These are phyloP conservation scores for Melinaea menophilus DNA, from an alignment of 2,888 invertebrate species.

Conservation along the genomic window DNA sequence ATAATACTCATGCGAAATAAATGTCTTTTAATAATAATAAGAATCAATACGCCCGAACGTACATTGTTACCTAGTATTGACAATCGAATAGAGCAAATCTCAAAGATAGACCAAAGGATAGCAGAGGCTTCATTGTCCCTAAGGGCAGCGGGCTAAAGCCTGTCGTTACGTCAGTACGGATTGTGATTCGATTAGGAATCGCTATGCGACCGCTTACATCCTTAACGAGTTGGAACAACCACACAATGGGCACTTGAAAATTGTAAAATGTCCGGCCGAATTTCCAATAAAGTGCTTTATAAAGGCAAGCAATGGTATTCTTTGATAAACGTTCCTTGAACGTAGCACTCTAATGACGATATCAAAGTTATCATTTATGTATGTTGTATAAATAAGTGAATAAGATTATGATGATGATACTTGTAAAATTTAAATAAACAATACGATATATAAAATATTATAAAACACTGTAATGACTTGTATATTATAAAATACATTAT, in stretches of 20 bases:
- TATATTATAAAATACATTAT: too few relatives aligned
- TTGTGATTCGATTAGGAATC: constrained; percentile 72
- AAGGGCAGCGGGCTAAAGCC: constrained; percentile 46
- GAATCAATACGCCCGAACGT: neutral
- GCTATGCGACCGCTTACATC: constrained; percentile 67
- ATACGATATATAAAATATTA: too few relatives aligned
- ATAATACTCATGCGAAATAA: neutral
- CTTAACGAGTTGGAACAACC: constrained; percentile 63
- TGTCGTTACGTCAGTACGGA: constrained; percentile 59
- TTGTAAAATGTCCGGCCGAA: constrained; percentile 14
- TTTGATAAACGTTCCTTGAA: too few relatives aligned
- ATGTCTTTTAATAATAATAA: neutral
- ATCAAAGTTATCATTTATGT: too few relatives aligned
- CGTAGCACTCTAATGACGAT: too few relatives aligned
- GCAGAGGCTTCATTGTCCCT: constrained; percentile 46
- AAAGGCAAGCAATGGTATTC: neutral
- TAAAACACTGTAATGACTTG: too few relatives aligned
- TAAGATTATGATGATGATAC: too few relatives aligned
- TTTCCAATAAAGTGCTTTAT: constrained; percentile 4
- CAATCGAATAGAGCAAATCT: constrained; percentile 38
- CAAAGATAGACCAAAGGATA: constrained; percentile 43
- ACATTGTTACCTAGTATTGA: constrained; percentile 4
- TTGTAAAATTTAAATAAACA: too few relatives aligned
- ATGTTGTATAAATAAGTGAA: too few relatives aligned
- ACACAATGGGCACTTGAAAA: constrained; percentile 24